Evolutionary conservation across 2,113 vertebrate species (phyloP), one percentile per base, ranked within the genome.

Genomic region (Machaerirhynchus nigripectus): DNA sequence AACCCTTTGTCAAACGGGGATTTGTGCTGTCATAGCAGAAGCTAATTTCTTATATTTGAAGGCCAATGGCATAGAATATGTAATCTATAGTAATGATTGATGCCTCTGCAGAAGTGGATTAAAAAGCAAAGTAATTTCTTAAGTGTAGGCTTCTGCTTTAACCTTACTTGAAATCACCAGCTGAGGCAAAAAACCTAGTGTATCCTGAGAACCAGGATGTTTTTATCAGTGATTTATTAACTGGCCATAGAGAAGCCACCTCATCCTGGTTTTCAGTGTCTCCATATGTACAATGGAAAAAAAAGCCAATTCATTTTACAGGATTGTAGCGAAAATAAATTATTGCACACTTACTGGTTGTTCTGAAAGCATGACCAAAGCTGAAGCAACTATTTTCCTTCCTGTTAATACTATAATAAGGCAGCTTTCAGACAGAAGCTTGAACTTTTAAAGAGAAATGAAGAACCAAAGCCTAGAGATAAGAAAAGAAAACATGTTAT

Each of bases 101-200:
- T 70, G 55, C 11, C 23, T 80, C 65, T 77, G 42, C 28, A 73
- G 60, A 57, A 71, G 37, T 63, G 37, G 42, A 92, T 94, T 95
- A 94, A 89, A 89, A 85, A 59, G 50, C 56, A 90, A 79, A 87
- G 76, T 64, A 39, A 81, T 94, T 84, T 79, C 67, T 80, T 61
- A 94, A 89, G 37, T 47, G 55, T 69, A 74, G 49, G 46, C 21
- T 89, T 95, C 65, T 87, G 28, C n/a, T 89, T 82, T 84, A 87
- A 82, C 49, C n/a, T 52, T 56, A 68, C 33, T 37, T 89, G 74
- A 69, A 89, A 75, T 68, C 49, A 83, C 8, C 40, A 89, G 15
- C 4, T 0, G 4, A 89, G 53, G 44, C 59, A 90, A 85, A 84
- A 84, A 74, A 60, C 8, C 2, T 2, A n/a, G 31, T n/a, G 33